phyloP scores from a whole-genome alignment of 2,113 vertebrate species.

The Chaenocephalus aceratus region DNA sequence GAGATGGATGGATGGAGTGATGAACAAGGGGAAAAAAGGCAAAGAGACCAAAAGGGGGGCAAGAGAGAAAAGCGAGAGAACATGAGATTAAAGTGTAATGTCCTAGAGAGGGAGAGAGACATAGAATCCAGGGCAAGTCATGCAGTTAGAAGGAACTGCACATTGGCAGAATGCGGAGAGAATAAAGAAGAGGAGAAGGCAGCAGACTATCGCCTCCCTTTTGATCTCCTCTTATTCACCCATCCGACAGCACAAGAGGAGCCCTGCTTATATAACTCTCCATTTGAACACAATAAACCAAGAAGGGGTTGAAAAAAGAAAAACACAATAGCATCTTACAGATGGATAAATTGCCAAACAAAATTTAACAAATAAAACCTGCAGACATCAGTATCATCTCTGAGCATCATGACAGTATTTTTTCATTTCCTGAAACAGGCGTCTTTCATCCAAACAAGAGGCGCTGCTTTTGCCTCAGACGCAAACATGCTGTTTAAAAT shows the following conservation, averaged over 20 bases:
- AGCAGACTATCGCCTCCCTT: constrained; percentile 68
- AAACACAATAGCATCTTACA: constrained; percentile 36
- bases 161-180: constrained; percentile 76
- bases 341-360: constrained; percentile 34
- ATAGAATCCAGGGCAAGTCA: constrained; percentile 74
- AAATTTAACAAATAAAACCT: constrained; percentile 23
- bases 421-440: constrained; percentile 44
- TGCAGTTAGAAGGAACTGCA: constrained; percentile 67
- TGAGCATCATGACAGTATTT: constrained; percentile 10
- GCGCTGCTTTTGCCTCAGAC: constrained; percentile 11
- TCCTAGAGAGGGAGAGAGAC: constrained; percentile 68
- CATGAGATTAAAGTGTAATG: constrained; percentile 80
- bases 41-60: constrained; percentile 43
- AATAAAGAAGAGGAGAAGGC: constrained; percentile 75
- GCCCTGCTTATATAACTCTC: constrained; percentile 68
- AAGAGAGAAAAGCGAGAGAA: constrained; percentile 45
- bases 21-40: constrained; percentile 47
- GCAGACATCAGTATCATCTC: constrained; percentile 9
- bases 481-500: constrained; percentile 20
- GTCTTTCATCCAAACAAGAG: constrained; percentile 31
- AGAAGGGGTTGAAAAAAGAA: constrained; percentile 14
- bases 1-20: constrained; percentile 49
- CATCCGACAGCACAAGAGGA: constrained; percentile 63
- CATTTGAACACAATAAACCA: constrained; percentile 61
- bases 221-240: constrained; percentile 77